Percentiles rank a stretch among this genome's conserved stretches.
Conservation (phyloP, 2,113 vertebrate species). For the Tinamus guttatus region DNA sequence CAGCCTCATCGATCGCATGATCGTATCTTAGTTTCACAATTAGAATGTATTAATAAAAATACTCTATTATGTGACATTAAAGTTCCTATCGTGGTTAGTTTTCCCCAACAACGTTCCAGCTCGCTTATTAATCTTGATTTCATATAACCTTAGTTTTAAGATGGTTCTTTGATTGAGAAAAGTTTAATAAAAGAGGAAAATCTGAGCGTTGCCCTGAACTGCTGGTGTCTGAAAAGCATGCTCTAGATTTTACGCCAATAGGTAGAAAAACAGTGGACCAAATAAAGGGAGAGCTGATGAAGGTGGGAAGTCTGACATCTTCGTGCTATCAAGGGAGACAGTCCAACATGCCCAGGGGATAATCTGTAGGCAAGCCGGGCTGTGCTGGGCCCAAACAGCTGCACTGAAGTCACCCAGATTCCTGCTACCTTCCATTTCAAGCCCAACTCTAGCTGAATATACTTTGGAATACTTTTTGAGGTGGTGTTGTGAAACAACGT, state of each 20-base stretch:
- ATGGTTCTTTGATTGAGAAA: neutral
- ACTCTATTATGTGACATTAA: conserved; percentile 33
- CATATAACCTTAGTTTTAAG: neutral
- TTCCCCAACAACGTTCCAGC: conserved; percentile 34
- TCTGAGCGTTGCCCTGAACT: neutral
- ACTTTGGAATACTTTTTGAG: neutral
- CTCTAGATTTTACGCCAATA: neutral
- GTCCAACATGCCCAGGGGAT: fast-evolving
- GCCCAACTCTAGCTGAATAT: neutral
- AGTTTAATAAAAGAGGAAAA: neutral
- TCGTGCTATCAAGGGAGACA: neutral
- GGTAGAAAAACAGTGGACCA: neutral
- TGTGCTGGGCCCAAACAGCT: neutral
- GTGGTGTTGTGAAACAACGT: neutral
- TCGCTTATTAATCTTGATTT: conserved; percentile 6
- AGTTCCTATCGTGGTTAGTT: conserved; percentile 59
- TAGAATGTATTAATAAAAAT: conserved; percentile 50
- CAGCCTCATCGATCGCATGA: conserved; percentile 59
- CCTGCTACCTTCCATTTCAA: neutral
- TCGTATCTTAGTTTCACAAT: conserved; percentile 38
- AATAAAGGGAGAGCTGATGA: neutral
- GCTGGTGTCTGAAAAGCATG: neutral
- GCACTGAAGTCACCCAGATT: neutral
- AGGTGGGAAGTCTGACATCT: fast-evolving
- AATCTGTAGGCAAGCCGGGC: neutral